Conservation (phyloP, 2,888 invertebrate species). For the Sminthurides aquaticus region DNA sequence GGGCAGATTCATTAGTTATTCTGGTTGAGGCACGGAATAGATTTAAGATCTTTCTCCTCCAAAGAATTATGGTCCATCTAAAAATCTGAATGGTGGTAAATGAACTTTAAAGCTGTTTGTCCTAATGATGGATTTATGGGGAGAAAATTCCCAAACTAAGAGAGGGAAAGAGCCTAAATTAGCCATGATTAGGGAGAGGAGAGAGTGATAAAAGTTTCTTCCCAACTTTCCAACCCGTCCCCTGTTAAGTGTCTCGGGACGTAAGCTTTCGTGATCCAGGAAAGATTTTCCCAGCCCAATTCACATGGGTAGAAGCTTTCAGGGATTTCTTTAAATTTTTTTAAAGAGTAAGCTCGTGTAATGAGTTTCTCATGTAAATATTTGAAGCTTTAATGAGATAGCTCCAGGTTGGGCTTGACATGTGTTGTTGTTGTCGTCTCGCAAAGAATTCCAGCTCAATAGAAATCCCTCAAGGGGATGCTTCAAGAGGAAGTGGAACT, state of each 20-base stretch:
- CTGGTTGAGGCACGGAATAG: neutral
- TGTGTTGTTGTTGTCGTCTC: too few relatives aligned
- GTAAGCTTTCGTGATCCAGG: too few relatives aligned
- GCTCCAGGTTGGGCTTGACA: too few relatives aligned
- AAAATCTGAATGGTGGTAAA: neutral
- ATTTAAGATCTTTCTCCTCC: neutral
- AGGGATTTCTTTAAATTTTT: neutral
- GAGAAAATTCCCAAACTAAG: neutral
- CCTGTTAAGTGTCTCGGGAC: too few relatives aligned
- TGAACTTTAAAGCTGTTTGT: neutral
- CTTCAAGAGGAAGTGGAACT: too few relatives aligned
- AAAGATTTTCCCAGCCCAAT: too few relatives aligned
- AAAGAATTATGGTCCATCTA: slow-evolving; percentile 1
- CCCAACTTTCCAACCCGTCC: too few relatives aligned
- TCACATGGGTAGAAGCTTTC: neutral
- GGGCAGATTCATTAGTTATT: slow-evolving; percentile 1
- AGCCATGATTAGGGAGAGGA: neutral
- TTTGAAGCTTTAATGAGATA: neutral
- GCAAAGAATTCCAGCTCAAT: too few relatives aligned
- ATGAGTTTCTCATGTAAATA: neutral
- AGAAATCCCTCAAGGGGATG: too few relatives aligned
- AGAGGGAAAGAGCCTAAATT: neutral
- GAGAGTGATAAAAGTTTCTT: neutral
- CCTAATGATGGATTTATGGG: neutral
- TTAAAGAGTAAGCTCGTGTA: neutral